Percentiles rank a stretch among this genome's conserved stretches.
These are phyloP conservation scores for Hipparchia semele DNA, from an alignment of 2,888 invertebrate species.

Conservation along the genomic window DNA sequence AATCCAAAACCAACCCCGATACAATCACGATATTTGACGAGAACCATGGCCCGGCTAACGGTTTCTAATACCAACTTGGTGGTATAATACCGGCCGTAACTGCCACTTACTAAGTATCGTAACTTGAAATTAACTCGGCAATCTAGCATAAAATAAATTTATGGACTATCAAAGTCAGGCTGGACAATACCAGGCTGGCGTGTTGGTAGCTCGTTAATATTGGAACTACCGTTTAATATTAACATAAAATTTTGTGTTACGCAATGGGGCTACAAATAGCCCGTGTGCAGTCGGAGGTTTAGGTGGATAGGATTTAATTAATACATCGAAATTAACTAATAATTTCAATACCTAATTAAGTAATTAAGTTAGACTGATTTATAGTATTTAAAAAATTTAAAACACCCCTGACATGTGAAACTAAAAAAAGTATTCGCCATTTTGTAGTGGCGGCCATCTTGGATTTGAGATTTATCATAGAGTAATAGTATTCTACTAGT, in stretches of 20 bases:
- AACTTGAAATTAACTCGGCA: conserved; percentile 52
- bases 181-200: conserved; percentile 44
- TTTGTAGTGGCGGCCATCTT: too few relatives aligned
- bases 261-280: conserved; percentile 39
- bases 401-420: too few relatives aligned
- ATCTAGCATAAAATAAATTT: conserved; percentile 50
- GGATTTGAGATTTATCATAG: too few relatives aligned
- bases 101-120: conserved; percentile 46
- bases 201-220: conserved; percentile 46
- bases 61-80: conserved; percentile 37
- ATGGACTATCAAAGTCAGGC: conserved; percentile 42
- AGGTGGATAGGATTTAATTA: not conserved
- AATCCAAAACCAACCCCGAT: conserved; percentile 15
- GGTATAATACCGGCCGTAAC: conserved; percentile 37
- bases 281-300: conserved; percentile 32
- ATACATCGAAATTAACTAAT: not conserved
- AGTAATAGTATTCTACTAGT: too few relatives aligned
- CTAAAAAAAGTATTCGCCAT: too few relatives aligned
- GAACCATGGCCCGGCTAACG: conserved; percentile 34
- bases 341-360: too few relatives aligned
- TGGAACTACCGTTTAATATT: conserved; percentile 41
- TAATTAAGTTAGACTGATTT: too few relatives aligned
- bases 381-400: too few relatives aligned
- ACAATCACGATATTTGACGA: conserved; percentile 34
- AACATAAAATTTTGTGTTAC: conserved; percentile 42